These are phyloP conservation scores for Pseudotriccus pelzelni DNA, from an alignment of 2,797 vertebrate genomes.

Conservation along the genomic window DNA sequence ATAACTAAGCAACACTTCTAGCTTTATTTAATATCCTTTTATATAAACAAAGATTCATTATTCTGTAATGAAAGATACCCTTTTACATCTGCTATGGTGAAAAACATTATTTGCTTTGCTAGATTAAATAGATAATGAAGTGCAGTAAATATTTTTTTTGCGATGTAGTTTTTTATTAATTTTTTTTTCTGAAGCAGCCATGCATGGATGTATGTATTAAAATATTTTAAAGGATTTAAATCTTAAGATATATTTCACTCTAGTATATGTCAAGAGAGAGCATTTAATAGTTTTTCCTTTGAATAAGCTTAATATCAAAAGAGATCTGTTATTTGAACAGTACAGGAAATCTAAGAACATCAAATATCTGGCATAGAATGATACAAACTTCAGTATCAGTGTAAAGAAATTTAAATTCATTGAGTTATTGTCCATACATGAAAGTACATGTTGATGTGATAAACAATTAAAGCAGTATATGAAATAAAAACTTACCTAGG, in stretches of 20 bases:
- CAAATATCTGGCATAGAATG: slow-evolving; percentile 20
- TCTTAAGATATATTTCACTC: slow-evolving; percentile 13
- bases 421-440: background rate
- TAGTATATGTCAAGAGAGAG: background rate
- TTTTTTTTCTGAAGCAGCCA: background rate
- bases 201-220: background rate
- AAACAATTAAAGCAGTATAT: slow-evolving; percentile 44
- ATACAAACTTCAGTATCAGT: slow-evolving; percentile 42
- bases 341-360: slow-evolving; percentile 27
- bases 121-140: slow-evolving; percentile 18
- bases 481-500: slow-evolving; percentile 77
- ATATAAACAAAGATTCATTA: slow-evolving; percentile 33
- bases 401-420: slow-evolving; percentile 38
- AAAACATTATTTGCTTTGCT: slow-evolving; percentile 42
- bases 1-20: slow-evolving; percentile 32
- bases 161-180: background rate
- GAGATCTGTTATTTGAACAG: slow-evolving; percentile 26
- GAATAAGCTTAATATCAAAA: background rate
- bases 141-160: slow-evolving; percentile 17
- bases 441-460: slow-evolving; percentile 8
- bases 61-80: slow-evolving; percentile 33
- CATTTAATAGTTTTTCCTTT: background rate
- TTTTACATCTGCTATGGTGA: background rate
- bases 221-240: background rate
- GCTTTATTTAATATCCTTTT: slow-evolving; percentile 17